Percentiles rank a stretch among this genome's conserved stretches.
These are phyloP conservation scores for Sebastes alutus DNA, from an alignment of 2,797 vertebrate genomes.

Conservation along the genomic window DNA sequence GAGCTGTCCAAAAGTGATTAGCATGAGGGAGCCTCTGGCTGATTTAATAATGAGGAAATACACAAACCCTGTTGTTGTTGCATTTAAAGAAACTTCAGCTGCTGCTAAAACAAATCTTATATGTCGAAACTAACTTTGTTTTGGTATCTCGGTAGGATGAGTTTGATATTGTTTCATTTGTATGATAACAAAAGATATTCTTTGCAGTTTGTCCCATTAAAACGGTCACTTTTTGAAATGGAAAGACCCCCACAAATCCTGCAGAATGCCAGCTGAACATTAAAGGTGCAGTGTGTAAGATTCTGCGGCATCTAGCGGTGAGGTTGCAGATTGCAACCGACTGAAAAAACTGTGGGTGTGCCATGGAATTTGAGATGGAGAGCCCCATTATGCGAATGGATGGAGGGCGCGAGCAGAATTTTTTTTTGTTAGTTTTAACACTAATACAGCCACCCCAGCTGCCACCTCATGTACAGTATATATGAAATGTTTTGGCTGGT, in stretches of 20 bases:
- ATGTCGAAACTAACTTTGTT: background rate
- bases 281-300: background rate
- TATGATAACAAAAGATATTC: conserved; percentile 10
- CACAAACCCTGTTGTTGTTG: conserved; percentile 13
- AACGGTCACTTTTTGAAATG: background rate
- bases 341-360: too few species aligned
- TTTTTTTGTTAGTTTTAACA: too few species aligned
- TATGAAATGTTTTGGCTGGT: too few species aligned
- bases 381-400: too few species aligned
- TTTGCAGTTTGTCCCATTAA: conserved; percentile 3
- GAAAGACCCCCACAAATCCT: background rate
- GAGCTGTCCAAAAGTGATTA: conserved; percentile 70
- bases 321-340: too few species aligned
- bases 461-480: too few species aligned
- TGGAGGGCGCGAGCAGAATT: too few species aligned
- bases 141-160: background rate
- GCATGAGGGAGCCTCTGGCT: conserved; percentile 65
- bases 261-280: conserved; percentile 8
- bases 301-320: too few species aligned
- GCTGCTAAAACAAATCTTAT: background rate
- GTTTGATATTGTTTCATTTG: conserved; percentile 40
- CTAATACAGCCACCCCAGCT: too few species aligned
- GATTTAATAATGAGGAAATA: conserved; percentile 58
- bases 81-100: background rate
- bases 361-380: too few species aligned